Evolutionary conservation across 2,888 invertebrate genomes (phyloP).

Genomic region (Pollenia amentaria): DNA sequence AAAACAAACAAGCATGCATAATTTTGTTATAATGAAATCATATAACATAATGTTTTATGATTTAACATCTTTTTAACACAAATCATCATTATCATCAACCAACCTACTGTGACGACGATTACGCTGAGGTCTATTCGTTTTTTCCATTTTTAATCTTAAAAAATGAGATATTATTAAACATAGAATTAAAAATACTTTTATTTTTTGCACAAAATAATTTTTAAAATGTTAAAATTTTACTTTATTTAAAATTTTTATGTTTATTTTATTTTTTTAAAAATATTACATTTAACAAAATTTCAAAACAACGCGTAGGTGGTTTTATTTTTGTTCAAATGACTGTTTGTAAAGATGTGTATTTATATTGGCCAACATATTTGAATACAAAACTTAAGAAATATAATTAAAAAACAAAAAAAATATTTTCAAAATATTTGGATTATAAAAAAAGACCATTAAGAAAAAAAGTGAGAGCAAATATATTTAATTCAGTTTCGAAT

Average conservation of each 20-base stretch:
- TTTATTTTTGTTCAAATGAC: slow-evolving; percentile 54
- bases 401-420: slow-evolving; percentile 46
- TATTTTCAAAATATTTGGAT: slow-evolving; percentile 62
- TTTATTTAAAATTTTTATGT: slow-evolving; percentile 17
- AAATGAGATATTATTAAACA: slow-evolving; percentile 32
- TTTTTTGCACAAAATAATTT: neutral
- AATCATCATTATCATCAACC: slow-evolving; percentile 78
- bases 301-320: slow-evolving; percentile 71
- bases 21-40: slow-evolving; percentile 36
- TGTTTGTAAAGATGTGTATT: slow-evolving; percentile 14
- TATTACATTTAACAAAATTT: slow-evolving; percentile 51
- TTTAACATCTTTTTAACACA: slow-evolving; percentile 18
- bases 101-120: slow-evolving; percentile 90
- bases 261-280: slow-evolving; percentile 9
- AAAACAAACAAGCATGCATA: slow-evolving; percentile 20
- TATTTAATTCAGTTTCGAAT: slow-evolving; percentile 6
- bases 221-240: slow-evolving; percentile 4
- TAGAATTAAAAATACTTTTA: slow-evolving; percentile 27
- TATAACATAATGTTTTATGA: slow-evolving; percentile 28
- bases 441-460: slow-evolving; percentile 1
- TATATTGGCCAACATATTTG: slow-evolving; percentile 47
- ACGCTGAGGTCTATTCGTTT: slow-evolving; percentile 86
- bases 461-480: neutral
- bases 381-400: slow-evolving; percentile 20
- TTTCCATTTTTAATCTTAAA: slow-evolving; percentile 74